Conservation (phyloP, 1,140 invertebrate species). For the Drosophila yakuba region DNA sequence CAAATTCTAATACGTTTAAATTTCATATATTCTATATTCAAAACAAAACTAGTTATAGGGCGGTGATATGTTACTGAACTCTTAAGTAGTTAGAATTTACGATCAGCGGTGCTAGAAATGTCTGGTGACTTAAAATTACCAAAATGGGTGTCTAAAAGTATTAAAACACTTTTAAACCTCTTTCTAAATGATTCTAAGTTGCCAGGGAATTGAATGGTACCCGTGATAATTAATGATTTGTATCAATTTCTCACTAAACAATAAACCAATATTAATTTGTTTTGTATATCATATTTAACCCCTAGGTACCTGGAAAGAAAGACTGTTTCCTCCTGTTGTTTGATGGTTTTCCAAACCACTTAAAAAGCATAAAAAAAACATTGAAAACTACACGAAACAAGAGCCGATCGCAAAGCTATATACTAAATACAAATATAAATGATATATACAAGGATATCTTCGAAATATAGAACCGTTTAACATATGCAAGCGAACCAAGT, state of each 20-base stretch:
- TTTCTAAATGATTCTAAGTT: too few species aligned
- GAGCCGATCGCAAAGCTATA: conserved; percentile 41
- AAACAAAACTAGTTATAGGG: conserved; percentile 3
- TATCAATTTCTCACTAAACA: neutral
- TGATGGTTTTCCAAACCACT: conserved; percentile 84
- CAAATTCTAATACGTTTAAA: neutral
- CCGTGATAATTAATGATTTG: neutral
- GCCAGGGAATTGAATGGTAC: too few species aligned
- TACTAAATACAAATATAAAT: conserved; percentile 32
- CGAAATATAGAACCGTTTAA: conserved; percentile 56
- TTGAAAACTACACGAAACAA: conserved; percentile 27
- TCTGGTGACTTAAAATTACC: neutral
- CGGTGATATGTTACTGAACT: neutral
- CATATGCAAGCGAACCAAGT: conserved; percentile 75
- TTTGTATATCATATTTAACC: conserved; percentile 1
- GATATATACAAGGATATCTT: conserved; percentile 41
- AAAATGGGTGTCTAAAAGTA: neutral
- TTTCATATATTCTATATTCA: neutral
- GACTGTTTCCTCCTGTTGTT: conserved; percentile 85
- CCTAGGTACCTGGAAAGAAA: conserved; percentile 85
- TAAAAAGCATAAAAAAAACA: conserved; percentile 59
- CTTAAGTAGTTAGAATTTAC: neutral
- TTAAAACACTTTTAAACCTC: too few species aligned
- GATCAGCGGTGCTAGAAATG: neutral
- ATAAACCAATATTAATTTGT: neutral